Percentiles rank a stretch among this genome's conserved stretches.
These are phyloP conservation scores for Boleophthalmus pectinirostris DNA, from an alignment of 2,113 vertebrate genomes.

Conservation along the genomic window DNA sequence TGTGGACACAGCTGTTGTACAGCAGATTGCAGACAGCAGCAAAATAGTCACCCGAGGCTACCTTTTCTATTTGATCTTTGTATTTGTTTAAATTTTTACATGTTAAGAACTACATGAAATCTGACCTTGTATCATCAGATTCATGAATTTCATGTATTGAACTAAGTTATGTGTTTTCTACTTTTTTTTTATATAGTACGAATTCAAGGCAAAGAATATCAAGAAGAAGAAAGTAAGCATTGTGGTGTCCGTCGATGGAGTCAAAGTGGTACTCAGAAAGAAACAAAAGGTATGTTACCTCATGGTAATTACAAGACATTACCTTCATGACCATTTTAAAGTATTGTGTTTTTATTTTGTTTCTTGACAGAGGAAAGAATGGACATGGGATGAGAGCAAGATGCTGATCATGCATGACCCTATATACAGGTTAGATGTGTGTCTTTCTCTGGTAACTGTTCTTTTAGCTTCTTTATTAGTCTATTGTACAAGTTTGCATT, in stretches of 20 bases:
- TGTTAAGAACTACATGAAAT: neutral
- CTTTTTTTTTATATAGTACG: conserved; percentile 76
- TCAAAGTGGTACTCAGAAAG: conserved; percentile 83
- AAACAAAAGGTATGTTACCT: conserved; percentile 81
- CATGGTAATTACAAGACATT: neutral
- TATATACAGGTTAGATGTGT: conserved; percentile 78
- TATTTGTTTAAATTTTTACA: neutral
- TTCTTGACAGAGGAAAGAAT: conserved; percentile 83
- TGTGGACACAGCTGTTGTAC: conserved; percentile 1
- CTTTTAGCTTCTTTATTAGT: neutral
- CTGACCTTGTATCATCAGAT: neutral
- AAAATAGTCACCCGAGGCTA: neutral
- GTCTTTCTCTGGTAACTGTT: neutral
- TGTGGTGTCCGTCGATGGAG: conserved; percentile 84
- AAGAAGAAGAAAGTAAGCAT: conserved; percentile 92
- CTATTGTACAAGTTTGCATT: no score
- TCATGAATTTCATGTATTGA: no score
- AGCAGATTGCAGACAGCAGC: neutral
- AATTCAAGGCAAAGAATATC: conserved; percentile 91
- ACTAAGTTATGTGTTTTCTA: neutral
- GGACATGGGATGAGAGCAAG: conserved; percentile 84
- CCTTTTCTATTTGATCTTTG: neutral
- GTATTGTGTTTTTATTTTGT: neutral
- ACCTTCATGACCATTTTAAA: neutral
- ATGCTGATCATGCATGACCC: conserved; percentile 86